A percentile compares a stretch with the other conserved stretches of the same genome.
Evolutionary conservation across 1,140 invertebrate genomes (phyloP).

Genomic region (Arctopsyche grandis): DNA sequence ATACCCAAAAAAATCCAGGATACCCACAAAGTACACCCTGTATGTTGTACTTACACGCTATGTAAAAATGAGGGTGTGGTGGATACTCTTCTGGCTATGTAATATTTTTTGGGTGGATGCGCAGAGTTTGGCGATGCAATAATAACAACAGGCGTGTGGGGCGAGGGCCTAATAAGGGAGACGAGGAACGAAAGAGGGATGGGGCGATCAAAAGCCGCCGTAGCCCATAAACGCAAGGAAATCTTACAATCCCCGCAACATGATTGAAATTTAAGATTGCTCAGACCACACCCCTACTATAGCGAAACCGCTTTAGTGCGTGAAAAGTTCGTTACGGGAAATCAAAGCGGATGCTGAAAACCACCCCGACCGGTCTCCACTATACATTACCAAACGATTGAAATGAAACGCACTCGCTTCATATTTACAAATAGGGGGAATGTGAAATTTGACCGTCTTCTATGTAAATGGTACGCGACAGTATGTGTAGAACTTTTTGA

Average conservation of each 20-base stretch:
- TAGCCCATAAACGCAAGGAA: slow-evolving; percentile 46
- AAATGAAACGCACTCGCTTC: no score
- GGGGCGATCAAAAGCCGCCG: slow-evolving; percentile 44
- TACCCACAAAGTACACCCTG: no score
- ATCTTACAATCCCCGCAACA: slow-evolving; percentile 51
- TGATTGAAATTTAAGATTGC: slow-evolving; percentile 54
- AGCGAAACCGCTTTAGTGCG: slow-evolving; percentile 33
- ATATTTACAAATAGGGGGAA: no score
- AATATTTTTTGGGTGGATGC: slow-evolving; percentile 53
- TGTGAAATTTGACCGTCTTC: no score
- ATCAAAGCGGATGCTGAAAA: no score
- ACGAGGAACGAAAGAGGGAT: not conserved
- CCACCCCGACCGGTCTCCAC: no score
- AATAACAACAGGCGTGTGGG: slow-evolving; percentile 44
- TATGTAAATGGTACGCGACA: no score
- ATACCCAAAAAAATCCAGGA: no score
- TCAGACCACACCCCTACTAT: slow-evolving; percentile 4
- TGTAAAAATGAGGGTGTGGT: not conserved
- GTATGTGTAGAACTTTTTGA: no score
- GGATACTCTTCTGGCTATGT: not conserved
- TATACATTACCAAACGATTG: no score
- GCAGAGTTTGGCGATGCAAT: slow-evolving; percentile 52
- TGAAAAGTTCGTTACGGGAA: slow-evolving; percentile 1
- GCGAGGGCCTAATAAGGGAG: slow-evolving; percentile 47
- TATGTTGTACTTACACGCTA: no score